Evolutionary conservation across 2,113 vertebrate genomes (phyloP).

Genomic region (Gracilinanus agilis): DNA sequence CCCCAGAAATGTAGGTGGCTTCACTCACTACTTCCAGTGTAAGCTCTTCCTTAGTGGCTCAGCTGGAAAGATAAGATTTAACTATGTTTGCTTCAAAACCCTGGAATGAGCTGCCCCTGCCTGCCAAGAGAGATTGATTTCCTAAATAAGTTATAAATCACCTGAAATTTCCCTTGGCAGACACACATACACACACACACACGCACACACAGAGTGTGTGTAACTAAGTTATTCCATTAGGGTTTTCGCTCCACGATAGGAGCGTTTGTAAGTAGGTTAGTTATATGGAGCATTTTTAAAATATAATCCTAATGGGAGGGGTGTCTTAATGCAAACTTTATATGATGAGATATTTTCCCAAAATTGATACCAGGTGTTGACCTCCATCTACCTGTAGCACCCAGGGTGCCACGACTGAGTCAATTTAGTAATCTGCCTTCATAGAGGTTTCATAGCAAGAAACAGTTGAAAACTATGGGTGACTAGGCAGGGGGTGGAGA

Average conservation of each 20-base stretch:
- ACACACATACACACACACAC: neutral
- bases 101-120: slow-evolving; percentile 64
- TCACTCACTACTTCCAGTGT: neutral
- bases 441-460: neutral
- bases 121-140: slow-evolving; percentile 68
- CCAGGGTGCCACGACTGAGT: neutral
- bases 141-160: slow-evolving; percentile 64
- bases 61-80: slow-evolving; percentile 67
- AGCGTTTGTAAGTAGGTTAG: neutral
- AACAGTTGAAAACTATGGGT: neutral
- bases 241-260: neutral
- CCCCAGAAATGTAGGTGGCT: neutral
- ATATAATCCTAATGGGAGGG: neutral
- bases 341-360: slow-evolving; percentile 2
- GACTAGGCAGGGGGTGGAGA: neutral
- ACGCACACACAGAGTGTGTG: neutral
- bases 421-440: neutral
- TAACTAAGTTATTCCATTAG: fast-evolving
- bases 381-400: neutral
- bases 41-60: slow-evolving; percentile 62
- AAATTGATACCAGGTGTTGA: neutral
- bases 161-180: slow-evolving; percentile 47
- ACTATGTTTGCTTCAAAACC: slow-evolving; percentile 73
- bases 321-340: neutral
- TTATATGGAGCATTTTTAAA: neutral